Evolutionary conservation across 2,888 invertebrate genomes (phyloP), one percentile per base, ranked within the genome.

Genomic region (Dynastes tityus): DNA sequence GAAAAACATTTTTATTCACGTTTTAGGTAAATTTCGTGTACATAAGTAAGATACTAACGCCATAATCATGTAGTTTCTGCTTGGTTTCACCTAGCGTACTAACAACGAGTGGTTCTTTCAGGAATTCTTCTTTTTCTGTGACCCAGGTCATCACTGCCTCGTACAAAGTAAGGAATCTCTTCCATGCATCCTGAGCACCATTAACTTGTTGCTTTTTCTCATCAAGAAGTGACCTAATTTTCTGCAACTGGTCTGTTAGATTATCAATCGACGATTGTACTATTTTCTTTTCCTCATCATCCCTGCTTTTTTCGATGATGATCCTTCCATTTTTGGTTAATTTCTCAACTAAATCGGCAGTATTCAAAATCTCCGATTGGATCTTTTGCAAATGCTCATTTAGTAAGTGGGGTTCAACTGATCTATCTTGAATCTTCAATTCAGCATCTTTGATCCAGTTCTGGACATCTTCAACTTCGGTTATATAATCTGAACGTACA

Each of bases 151-250:
- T 93, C 65, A 97, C 95, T 83, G 94, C 92, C 87, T 95, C 94
- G 85, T 97, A 93, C 81, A 97, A 90, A 79, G 94, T 92, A 84
- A 96, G 91, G 92, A 97, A 97, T 79, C 95, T 91, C 82, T 96
- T 94, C 92, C 96, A 97, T 37, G 97, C 95, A 85, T 97, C 97
- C 84, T 97, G 91, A 80, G 95, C 95, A 86, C 97, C 96, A 76
- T 95, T 95, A 53, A 97, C 94, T 86, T 95, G 94, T 84, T 94
- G 94, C 86, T 94, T 95, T 87, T 95, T 94, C 84, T 96, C 94
- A 80, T 97, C 96, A 83, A 97, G 90, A 92, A 95, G 94, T 78
- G 92, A 91, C 84, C 92, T 93, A 0, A 97, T 92, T 83, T 95
- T 95, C 51, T 92, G 91, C 86, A 97, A 90, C 88, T 96, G 96